phyloP scores from a whole-genome alignment of 2,797 vertebrate genomes.

The Sebastes taczanowskii region DNA sequence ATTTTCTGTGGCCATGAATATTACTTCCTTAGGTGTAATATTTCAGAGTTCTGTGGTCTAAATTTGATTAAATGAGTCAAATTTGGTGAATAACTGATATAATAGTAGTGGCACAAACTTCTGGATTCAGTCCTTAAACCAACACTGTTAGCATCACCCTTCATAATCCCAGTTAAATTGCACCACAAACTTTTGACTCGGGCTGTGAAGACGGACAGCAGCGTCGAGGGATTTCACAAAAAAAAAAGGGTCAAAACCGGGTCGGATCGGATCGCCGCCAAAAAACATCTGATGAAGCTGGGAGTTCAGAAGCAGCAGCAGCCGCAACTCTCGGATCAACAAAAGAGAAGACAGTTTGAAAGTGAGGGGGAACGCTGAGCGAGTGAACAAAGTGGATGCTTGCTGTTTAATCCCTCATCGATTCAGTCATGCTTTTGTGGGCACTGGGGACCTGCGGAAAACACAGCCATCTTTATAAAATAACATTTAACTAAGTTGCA shows the following conservation, averaged over 20 bases:
- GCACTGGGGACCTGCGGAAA: conserved; percentile 23
- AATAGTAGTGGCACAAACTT: background rate
- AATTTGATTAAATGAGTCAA: background rate
- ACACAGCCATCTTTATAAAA: conserved; percentile 35
- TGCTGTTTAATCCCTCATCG: conserved; percentile 44
- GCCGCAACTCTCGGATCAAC: background rate
- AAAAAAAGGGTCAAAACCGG: conserved; percentile 4
- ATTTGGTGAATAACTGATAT: background rate
- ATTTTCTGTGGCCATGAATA: background rate
- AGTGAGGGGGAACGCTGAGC: conserved; percentile 36
- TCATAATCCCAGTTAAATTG: background rate
- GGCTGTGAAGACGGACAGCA: background rate
- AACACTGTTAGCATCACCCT: background rate
- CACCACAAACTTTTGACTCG: background rate
- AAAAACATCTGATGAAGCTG: background rate
- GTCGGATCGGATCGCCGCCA: background rate
- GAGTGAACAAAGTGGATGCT: conserved; percentile 19
- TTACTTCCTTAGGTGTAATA: background rate
- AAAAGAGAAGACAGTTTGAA: conserved; percentile 11
- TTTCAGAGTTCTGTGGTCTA: background rate
- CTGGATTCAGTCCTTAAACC: background rate
- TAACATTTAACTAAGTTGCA: conserved; percentile 57
- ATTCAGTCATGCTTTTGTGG: conserved; percentile 32
- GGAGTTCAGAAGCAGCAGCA: conserved; percentile 4
- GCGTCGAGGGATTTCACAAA: background rate